Base-by-base conservation (phyloP, 2,113 vertebrate species). In the Trichechus manatus region DNA sequence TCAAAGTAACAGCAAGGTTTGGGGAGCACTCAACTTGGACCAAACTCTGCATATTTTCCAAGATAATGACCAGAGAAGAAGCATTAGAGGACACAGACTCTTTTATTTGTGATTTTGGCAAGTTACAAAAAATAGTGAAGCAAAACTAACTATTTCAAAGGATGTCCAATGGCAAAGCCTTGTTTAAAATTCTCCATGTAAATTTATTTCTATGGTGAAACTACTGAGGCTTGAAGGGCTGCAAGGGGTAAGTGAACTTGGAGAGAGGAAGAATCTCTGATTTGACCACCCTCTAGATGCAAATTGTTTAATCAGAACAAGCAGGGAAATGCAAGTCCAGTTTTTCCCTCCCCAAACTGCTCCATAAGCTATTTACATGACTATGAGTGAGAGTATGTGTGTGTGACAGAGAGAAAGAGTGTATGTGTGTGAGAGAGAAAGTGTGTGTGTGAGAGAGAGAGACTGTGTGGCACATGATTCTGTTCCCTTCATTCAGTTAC, bases 1-100 rank as follows among this genome's bases (percentile, higher is more conserved):
- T 98, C 97, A 97, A 98, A 98, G 98, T 98, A 98, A 97, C 91
- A 97, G 95, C 96, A 97, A 97, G 95, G 95, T 98, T 98, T 95
- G 98, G 96, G 96, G 98, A 98, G 94, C 88, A 80, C 64, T 98
- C 86, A 39, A 94, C 94, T 98, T 98, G 98, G 98, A 98, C 92
- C 87, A 10, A 91, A 96, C 85, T 97, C 84, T 97, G 97, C 97
- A 96, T 98, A 98, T 98, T 97, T 97, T 98, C 96, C 87, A 78
- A 97, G 91, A 98, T 98, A 97, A 98, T 97, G 89, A 90, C 81
- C 97, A 98, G 92, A 96, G 96, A 97, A 97, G 85, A 97, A 97
- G 96, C 90, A 88, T 94, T 96, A 93, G 1, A 97, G 98, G 97
- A 97, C 97, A 97, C 47, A 96, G 83, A 95, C 64, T 63, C 97